phyloP scores from a whole-genome alignment of 2,113 vertebrate genomes.

The Ptilorrhoa leucosticta region DNA sequence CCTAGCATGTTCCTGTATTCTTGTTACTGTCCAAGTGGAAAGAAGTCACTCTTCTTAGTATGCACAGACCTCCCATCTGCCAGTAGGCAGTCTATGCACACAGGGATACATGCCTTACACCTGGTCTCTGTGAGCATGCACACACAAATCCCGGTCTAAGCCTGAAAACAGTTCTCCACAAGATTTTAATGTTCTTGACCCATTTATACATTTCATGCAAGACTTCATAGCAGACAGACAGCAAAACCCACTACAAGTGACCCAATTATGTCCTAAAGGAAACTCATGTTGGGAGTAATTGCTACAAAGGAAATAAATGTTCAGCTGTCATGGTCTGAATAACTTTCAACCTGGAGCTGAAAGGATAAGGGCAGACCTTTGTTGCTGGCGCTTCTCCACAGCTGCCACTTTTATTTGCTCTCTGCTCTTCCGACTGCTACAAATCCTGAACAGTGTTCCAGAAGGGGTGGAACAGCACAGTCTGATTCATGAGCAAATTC shows the following conservation, averaged over 20 bases:
- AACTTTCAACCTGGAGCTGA: background rate
- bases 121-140: background rate
- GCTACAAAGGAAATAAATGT: background rate
- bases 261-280: background rate
- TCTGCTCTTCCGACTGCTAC: background rate
- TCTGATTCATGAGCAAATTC: background rate
- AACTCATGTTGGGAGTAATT: background rate
- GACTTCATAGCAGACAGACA: background rate
- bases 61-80: background rate
- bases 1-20: background rate
- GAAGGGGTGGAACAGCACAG: constrained; percentile 2
- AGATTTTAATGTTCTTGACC: background rate
- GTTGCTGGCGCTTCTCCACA: background rate
- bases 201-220: background rate
- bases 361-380: background rate
- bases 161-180: background rate
- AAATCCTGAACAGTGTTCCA: background rate
- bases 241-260: background rate
- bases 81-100: rapidly evolving
- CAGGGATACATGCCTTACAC: background rate
- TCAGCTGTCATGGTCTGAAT: background rate
- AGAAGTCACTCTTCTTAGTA: background rate
- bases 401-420: background rate
- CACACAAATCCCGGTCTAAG: background rate
- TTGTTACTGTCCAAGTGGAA: background rate